Percentiles rank a stretch among this genome's conserved stretches.
These are phyloP conservation scores for Pandemis heparana DNA, from an alignment of 2,888 invertebrate genomes.

Conservation along the genomic window DNA sequence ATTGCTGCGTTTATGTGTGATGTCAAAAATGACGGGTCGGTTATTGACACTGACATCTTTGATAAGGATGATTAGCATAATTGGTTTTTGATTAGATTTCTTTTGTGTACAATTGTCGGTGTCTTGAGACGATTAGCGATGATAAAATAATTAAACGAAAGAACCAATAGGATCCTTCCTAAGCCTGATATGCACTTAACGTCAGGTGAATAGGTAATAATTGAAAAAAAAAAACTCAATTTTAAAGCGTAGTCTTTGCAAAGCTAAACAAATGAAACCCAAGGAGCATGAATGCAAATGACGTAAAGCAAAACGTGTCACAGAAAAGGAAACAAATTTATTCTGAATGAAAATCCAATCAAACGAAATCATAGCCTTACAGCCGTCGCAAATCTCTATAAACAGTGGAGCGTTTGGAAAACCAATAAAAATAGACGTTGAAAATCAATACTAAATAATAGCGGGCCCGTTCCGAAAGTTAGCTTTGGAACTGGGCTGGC, in stretches of 20 bases:
- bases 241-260: background rate
- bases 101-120: conserved; percentile 12
- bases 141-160: background rate
- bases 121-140: conserved; percentile 11
- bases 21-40: conserved; percentile 42
- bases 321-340: conserved; percentile 44
- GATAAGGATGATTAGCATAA: conserved; percentile 27
- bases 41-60: conserved; percentile 40
- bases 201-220: no score
- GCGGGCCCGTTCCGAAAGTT: conserved; percentile 69
- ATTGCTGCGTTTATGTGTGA: conserved; percentile 48
- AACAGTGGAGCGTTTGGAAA: conserved; percentile 65
- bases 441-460: conserved; percentile 81
- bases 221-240: background rate
- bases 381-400: conserved; percentile 69
- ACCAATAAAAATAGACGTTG: conserved; percentile 70
- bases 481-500: conserved; percentile 67
- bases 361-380: conserved; percentile 63
- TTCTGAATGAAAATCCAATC: conserved; percentile 63
- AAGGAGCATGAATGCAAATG: background rate
- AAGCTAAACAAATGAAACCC: background rate
- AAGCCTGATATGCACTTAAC: background rate
- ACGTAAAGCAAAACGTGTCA: background rate
- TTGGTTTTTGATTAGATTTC: conserved; percentile 34
- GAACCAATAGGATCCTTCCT: background rate